Percentiles rank a stretch among this genome's conserved stretches.
phyloP scores from a whole-genome alignment of 2,888 invertebrate genomes.

The Spisula subtruncata region DNA sequence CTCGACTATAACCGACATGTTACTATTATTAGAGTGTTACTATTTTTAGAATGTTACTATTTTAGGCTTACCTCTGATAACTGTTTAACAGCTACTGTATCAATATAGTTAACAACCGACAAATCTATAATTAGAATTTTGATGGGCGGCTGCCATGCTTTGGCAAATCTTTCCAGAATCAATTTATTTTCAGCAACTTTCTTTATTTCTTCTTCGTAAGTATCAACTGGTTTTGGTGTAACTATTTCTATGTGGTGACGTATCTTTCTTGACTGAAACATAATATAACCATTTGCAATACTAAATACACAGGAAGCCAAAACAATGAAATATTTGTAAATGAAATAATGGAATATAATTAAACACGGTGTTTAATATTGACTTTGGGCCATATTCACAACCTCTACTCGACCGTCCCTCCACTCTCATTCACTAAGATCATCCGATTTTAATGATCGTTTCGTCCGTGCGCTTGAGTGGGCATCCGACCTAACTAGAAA shows the following conservation, averaged over 20 bases:
- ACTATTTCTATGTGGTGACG: conserved; percentile 59
- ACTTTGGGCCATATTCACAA: too few relatives aligned
- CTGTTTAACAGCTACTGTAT: conserved; percentile 84
- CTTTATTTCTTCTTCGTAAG: conserved; percentile 72
- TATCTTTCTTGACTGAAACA: conserved; percentile 33
- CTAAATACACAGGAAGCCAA: neutral
- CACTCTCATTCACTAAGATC: too few relatives aligned
- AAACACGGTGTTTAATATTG: too few relatives aligned
- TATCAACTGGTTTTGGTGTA: conserved; percentile 64
- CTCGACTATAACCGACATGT: neutral
- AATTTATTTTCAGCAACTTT: conserved; percentile 71
- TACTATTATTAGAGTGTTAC: conserved; percentile 14
- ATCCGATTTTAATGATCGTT: too few relatives aligned
- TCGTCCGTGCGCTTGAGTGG: too few relatives aligned
- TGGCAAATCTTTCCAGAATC: conserved; percentile 68
- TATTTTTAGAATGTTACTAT: neutral
- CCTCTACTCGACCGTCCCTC: too few relatives aligned
- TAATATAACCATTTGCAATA: neutral
- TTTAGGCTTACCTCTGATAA: conserved; percentile 79
- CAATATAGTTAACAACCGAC: conserved; percentile 86
- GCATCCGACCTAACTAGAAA: too few relatives aligned
- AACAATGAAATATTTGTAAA: neutral
- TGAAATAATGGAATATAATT: too few relatives aligned
- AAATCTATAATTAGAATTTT: conserved; percentile 86
- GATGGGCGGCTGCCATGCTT: conserved; percentile 76